phyloP scores from a whole-genome alignment of 2,797 vertebrate species.

The Mormyrus proboscirostris region DNA sequence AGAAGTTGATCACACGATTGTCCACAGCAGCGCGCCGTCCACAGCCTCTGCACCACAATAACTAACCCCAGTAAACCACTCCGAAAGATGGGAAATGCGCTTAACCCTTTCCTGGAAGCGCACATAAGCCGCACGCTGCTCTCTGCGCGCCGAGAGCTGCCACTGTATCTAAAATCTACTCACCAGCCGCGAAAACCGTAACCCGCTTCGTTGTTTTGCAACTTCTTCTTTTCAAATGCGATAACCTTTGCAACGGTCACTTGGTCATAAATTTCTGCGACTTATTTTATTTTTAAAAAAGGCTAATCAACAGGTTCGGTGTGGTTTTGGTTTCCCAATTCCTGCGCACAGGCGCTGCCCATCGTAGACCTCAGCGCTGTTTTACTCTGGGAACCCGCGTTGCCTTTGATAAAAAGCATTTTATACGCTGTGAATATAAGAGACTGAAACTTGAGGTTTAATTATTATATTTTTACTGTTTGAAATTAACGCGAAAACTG shows the following conservation, averaged over 20 bases:
- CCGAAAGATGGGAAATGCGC: slow-evolving; percentile 34
- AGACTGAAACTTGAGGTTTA: background rate
- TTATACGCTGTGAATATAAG: background rate
- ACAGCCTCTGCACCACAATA: slow-evolving; percentile 45
- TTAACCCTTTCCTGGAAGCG: slow-evolving; percentile 52
- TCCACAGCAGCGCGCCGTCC: slow-evolving; percentile 47
- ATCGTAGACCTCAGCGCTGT: background rate
- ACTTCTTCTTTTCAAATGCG: background rate
- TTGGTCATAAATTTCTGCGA: background rate
- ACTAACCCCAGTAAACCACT: slow-evolving; percentile 49
- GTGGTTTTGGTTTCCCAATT: background rate
- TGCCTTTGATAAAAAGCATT: background rate
- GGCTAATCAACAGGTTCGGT: background rate
- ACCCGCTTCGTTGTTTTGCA: background rate
- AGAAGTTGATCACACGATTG: slow-evolving; percentile 44
- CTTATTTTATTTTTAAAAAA: background rate
- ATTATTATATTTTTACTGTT: background rate
- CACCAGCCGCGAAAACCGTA: background rate
- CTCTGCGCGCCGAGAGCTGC: background rate
- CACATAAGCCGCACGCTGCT: background rate
- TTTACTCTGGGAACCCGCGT: background rate
- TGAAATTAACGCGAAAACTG: background rate
- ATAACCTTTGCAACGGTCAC: background rate
- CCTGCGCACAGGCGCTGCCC: background rate
- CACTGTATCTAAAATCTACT: background rate